phyloP scores from a whole-genome alignment of 2,113 vertebrate genomes.

The Thalassoma bifasciatum region DNA sequence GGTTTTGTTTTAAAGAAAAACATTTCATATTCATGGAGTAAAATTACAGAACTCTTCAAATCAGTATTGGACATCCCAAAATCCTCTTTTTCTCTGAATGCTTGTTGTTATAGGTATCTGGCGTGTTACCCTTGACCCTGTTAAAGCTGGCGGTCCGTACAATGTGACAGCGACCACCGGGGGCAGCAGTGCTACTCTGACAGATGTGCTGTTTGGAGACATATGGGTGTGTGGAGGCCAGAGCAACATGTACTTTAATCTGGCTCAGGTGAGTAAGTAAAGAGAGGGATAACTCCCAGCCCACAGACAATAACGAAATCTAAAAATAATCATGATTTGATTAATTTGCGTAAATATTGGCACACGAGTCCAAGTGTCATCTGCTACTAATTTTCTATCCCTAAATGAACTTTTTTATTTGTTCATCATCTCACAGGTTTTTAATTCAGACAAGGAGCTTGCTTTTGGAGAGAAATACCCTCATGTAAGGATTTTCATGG shows the following conservation, averaged over 20 bases:
- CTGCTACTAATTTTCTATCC: neutral
- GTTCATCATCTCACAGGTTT: slow-evolving; percentile 77
- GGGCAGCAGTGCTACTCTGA: slow-evolving; percentile 67
- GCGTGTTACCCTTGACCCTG: slow-evolving; percentile 83
- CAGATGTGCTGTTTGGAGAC: slow-evolving; percentile 90
- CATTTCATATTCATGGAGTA: slow-evolving; percentile 37
- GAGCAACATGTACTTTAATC: slow-evolving; percentile 92
- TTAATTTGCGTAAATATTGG: slow-evolving; percentile 80
- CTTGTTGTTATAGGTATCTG: slow-evolving; percentile 75
- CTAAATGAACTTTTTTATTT: neutral
- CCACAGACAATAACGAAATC: too few relatives aligned
- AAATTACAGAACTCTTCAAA: neutral
- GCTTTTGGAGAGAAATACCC: slow-evolving; percentile 74
- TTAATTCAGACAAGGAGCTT: slow-evolving; percentile 87
- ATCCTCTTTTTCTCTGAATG: neutral
- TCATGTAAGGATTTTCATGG: slow-evolving; percentile 85
- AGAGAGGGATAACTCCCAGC: too few relatives aligned
- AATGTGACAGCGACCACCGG: slow-evolving; percentile 70
- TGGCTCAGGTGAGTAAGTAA: slow-evolving; percentile 81
- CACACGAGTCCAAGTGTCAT: slow-evolving; percentile 44
- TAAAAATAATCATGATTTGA: too few relatives aligned
- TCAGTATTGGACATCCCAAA: too few relatives aligned
- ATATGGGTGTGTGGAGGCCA: slow-evolving; percentile 95
- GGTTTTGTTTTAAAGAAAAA: too few relatives aligned
- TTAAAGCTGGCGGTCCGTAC: slow-evolving; percentile 88